Evolutionary conservation across 1,140 invertebrate species (phyloP).

Genomic region (Lasioglossum baleicum): DNA sequence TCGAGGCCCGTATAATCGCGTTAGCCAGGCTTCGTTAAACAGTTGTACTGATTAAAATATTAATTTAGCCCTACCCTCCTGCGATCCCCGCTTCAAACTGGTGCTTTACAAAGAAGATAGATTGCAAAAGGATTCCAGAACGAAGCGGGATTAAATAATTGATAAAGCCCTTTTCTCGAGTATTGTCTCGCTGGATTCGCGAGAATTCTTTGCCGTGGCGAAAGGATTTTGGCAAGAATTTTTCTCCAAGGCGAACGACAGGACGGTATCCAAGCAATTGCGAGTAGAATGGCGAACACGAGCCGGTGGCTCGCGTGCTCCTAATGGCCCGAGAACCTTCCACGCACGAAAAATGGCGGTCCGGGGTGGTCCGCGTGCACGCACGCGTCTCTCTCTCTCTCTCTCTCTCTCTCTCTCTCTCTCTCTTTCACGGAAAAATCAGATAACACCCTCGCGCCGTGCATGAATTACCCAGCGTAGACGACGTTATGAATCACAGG

Average conservation of each 20-base stretch:
- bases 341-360: slow-evolving; percentile 51
- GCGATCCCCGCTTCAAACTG: too few relatives aligned
- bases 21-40: too few relatives aligned
- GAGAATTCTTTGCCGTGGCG: too few relatives aligned
- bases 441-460: slow-evolving; percentile 36
- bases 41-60: too few relatives aligned
- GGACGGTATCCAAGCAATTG: slow-evolving; percentile 45
- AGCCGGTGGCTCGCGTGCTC: slow-evolving; percentile 46
- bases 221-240: neutral
- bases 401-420: too few relatives aligned
- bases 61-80: too few relatives aligned
- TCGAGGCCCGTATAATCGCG: too few relatives aligned
- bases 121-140: too few relatives aligned
- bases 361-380: slow-evolving; percentile 12
- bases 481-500: slow-evolving; percentile 45
- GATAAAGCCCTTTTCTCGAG: too few relatives aligned
- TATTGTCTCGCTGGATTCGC: too few relatives aligned
- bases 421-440: slow-evolving; percentile 31
- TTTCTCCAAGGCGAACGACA: neutral
- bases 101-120: too few relatives aligned
- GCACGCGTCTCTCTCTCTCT: neutral
- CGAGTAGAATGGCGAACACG: slow-evolving; percentile 1
- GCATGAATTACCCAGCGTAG: slow-evolving; percentile 25
- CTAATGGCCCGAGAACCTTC: slow-evolving; percentile 45
- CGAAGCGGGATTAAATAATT: too few relatives aligned